Evolutionary conservation across 1,140 invertebrate genomes (phyloP).

Genomic region (Chionoecetes opilio): DNA sequence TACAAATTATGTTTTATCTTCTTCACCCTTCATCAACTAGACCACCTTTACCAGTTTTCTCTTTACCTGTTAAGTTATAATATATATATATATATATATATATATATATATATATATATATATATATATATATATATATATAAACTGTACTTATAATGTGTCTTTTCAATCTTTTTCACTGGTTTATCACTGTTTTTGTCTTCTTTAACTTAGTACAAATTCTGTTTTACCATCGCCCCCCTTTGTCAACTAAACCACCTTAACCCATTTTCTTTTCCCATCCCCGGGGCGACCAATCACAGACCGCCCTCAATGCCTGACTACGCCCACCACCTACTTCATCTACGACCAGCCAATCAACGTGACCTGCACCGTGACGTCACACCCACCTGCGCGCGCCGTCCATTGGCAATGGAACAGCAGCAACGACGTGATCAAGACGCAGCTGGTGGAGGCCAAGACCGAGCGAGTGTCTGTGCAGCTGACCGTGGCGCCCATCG

Average conservation of each 20-base stretch:
- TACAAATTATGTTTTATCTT: too few relatives aligned
- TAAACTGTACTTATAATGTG: too few relatives aligned
- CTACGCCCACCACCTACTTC: constrained; percentile 58
- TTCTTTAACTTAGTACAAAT: not conserved
- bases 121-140: too few relatives aligned
- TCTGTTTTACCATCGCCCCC: not conserved
- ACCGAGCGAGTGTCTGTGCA: constrained; percentile 21
- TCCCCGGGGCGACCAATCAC: not conserved
- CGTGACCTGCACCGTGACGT: constrained; percentile 55
- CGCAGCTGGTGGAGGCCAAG: constrained; percentile 1
- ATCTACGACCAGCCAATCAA: constrained; percentile 66
- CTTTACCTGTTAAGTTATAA: too few relatives aligned
- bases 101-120: too few relatives aligned
- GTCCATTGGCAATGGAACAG: constrained; percentile 60
- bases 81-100: too few relatives aligned
- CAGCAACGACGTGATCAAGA: constrained; percentile 56
- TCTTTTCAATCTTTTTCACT: not conserved
- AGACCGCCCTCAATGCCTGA: constrained; percentile 55
- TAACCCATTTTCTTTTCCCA: not conserved
- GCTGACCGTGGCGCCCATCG: constrained; percentile 40
- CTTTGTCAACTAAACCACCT: not conserved
- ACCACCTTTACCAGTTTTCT: too few relatives aligned
- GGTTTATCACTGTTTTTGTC: not conserved
- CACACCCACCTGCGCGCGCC: constrained; percentile 31
- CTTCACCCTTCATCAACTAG: too few relatives aligned